phyloP scores from a whole-genome alignment of 2,113 vertebrate genomes.

The Gnathonemus echidnorhynchus region DNA sequence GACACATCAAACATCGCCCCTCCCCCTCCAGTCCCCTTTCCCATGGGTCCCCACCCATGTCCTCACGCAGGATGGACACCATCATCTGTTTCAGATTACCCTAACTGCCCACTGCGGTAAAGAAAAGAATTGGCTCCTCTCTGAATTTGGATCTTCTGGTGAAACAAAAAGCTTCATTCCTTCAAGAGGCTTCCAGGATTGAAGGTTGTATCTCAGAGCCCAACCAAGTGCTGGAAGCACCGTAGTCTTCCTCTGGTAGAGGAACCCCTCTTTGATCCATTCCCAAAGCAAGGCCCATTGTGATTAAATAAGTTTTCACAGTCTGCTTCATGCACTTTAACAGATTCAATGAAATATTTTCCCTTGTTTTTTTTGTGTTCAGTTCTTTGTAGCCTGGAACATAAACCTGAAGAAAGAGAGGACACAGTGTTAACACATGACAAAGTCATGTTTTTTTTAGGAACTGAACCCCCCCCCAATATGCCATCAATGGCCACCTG shows the following conservation, averaged over 20 bases:
- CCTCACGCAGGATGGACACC: conserved; percentile 25
- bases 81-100: conserved; percentile 56
- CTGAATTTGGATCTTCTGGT: conserved; percentile 35
- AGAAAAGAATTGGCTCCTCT: conserved; percentile 50
- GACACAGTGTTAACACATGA: background rate
- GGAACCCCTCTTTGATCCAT: background rate
- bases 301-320: no score
- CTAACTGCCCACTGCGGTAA: conserved; percentile 43
- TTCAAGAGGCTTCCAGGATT: background rate
- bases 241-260: background rate
- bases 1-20: background rate
- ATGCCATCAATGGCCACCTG: background rate
- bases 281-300: background rate
- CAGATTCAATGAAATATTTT: background rate
- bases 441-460: background rate
- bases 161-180: conserved; percentile 22
- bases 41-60: background rate
- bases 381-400: background rate
- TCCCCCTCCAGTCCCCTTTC: background rate
- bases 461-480: background rate
- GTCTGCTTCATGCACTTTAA: background rate
- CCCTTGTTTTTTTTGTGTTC: background rate
- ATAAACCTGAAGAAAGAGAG: background rate
- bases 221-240: background rate
- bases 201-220: background rate